Evolutionary conservation across 2,113 vertebrate genomes (phyloP).

Genomic region (Psittacula cyanocephala): DNA sequence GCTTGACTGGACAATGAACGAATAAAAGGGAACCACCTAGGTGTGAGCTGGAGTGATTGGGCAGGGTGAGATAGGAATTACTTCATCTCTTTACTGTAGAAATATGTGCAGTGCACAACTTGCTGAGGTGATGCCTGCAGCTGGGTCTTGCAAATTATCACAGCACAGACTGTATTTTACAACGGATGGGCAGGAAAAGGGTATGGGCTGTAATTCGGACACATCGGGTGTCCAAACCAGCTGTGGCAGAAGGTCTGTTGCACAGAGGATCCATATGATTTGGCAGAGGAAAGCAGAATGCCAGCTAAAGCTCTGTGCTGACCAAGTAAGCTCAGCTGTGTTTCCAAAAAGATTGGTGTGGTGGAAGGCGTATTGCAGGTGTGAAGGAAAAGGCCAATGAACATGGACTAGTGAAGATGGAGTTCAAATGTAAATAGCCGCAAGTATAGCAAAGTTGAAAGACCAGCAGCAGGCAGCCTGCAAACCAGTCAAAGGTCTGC

Average conservation of each 20-base stretch:
- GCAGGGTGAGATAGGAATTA: background rate
- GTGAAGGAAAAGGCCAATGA: background rate
- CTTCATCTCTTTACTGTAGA: background rate
- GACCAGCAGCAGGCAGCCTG: background rate
- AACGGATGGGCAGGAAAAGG: background rate
- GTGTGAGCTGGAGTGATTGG: background rate
- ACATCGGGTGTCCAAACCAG: background rate
- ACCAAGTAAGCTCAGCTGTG: background rate
- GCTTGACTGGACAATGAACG: background rate
- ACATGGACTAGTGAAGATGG: background rate
- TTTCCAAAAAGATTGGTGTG: background rate
- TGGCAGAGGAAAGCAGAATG: background rate
- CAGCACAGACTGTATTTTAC: background rate
- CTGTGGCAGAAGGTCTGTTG: background rate
- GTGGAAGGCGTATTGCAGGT: background rate
- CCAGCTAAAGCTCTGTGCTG: background rate
- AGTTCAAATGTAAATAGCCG: background rate
- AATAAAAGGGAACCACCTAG: background rate
- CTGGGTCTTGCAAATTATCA: background rate
- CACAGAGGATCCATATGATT: fast-evolving
- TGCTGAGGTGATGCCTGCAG: background rate
- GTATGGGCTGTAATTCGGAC: background rate
- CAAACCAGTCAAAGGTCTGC: background rate
- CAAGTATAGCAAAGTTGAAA: background rate
- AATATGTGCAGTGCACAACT: background rate